These are phyloP conservation scores for Eriosoma lanigerum DNA, from an alignment of 1,140 invertebrate species.

Conservation along the genomic window DNA sequence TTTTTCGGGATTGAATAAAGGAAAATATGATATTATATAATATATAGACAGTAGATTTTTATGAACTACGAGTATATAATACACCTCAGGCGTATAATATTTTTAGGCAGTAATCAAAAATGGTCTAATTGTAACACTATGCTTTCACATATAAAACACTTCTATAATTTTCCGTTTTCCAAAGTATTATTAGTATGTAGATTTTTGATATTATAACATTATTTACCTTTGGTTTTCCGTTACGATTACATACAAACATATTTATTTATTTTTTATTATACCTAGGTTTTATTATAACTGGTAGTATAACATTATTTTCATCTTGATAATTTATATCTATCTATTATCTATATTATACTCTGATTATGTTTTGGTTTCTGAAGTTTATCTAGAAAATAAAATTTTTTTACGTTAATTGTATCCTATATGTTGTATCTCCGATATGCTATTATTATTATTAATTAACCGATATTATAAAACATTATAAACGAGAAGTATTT, in stretches of 20 bases:
- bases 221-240: neutral
- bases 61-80: neutral
- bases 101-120: neutral
- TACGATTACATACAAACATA: neutral
- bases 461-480: too few relatives aligned
- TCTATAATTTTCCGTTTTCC: neutral
- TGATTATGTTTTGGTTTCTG: too few relatives aligned
- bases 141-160: slow-evolving; percentile 12
- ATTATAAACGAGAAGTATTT: neutral
- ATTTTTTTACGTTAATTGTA: too few relatives aligned
- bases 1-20: slow-evolving; percentile 27
- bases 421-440: too few relatives aligned
- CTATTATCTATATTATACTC: too few relatives aligned
- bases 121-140: neutral
- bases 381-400: too few relatives aligned
- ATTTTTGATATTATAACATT: neutral
- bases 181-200: neutral
- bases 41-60: too few relatives aligned
- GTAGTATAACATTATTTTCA: too few relatives aligned
- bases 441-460: too few relatives aligned
- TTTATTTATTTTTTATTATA: too few relatives aligned
- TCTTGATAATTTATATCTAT: too few relatives aligned
- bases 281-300: too few relatives aligned
- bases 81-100: neutral
- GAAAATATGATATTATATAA: neutral